Percentiles rank a stretch among this genome's conserved stretches.
phyloP scores from a whole-genome alignment of 2,797 vertebrate genomes.

The Gambusia yucatana region DNA sequence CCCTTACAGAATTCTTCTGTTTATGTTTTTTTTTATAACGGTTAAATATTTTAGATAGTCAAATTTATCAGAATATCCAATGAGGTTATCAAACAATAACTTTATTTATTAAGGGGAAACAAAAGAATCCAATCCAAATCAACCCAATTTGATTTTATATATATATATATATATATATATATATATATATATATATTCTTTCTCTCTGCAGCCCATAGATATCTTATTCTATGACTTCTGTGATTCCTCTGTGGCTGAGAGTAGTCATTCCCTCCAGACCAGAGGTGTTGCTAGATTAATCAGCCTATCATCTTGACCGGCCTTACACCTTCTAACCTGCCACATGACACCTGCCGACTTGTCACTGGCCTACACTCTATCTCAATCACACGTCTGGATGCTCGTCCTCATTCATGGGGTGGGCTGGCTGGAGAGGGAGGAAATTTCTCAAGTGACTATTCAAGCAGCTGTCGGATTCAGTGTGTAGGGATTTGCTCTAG shows the following conservation, averaged over 20 bases:
- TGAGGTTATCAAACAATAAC: background rate
- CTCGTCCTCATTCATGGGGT: conserved; percentile 27
- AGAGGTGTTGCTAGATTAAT: conserved; percentile 78
- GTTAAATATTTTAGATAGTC: background rate
- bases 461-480: conserved; percentile 22
- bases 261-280: conserved; percentile 48
- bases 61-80: background rate
- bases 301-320: conserved; percentile 64
- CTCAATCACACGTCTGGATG: conserved; percentile 55
- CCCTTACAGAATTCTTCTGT: background rate
- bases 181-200: too few species aligned
- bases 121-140: background rate
- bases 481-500: conserved; percentile 40
- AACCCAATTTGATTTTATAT: background rate
- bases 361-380: conserved; percentile 47
- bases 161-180: too few species aligned
- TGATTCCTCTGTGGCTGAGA: conserved; percentile 28
- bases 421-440: conserved; percentile 19
- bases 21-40: background rate
- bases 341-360: conserved; percentile 61
- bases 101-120: background rate
- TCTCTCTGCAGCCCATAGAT: background rate
- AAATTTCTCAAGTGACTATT: conserved; percentile 49
- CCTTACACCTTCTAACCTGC: conserved; percentile 69
- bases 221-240: conserved; percentile 12